Evolutionary conservation across 2,797 vertebrate genomes (phyloP), one percentile per base, ranked within the genome.

Genomic region (Trematomus bernacchii): DNA sequence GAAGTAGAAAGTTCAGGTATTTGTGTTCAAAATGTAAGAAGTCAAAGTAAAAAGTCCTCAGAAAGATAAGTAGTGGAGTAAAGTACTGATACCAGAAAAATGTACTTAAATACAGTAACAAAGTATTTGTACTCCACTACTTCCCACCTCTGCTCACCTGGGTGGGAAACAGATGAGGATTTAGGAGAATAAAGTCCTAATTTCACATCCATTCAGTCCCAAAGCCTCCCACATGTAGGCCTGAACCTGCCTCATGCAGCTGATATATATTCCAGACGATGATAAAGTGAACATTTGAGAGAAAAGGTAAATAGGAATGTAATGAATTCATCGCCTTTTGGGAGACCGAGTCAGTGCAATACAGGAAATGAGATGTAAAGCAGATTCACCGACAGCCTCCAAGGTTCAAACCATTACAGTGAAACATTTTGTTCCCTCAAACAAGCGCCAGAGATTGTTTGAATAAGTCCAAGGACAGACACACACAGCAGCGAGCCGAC

Each of bases 71-170:
- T n/a, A n/a, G n/a, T n/a, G n/a, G n/a, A n/a, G n/a, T n/a, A n/a
- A n/a, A n/a, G n/a, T n/a, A n/a, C n/a, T n/a, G n/a, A n/a, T n/a
- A n/a, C n/a, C n/a, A n/a, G n/a, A 27, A 27, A 27, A 27, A 27
- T 1, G 27, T 27, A 5, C 4, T 27, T 27, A 27, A 27, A 4
- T 27, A 27, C 27, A 27, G 27, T 27, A 27, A 27, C 27, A 0
- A 5, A 27, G 27, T 27, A 27, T 27, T 1, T 27, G 27, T 27
- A 27, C 27, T 27, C 4, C 27, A 1, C 27, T 27, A 27, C 27
- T 5, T 5, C 27, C 27, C 27, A 27, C 27, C 27, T 27, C 27
- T 27, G 27, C 4, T 1, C 27, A 99, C 94, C 98, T 99, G 90
- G 48, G 18, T 13, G 14, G 52, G 54, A 23, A 0, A 27, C 51